Evolutionary conservation across 1,140 invertebrate genomes (phyloP).

Genomic region (Mycetomoellerius zeteki): DNA sequence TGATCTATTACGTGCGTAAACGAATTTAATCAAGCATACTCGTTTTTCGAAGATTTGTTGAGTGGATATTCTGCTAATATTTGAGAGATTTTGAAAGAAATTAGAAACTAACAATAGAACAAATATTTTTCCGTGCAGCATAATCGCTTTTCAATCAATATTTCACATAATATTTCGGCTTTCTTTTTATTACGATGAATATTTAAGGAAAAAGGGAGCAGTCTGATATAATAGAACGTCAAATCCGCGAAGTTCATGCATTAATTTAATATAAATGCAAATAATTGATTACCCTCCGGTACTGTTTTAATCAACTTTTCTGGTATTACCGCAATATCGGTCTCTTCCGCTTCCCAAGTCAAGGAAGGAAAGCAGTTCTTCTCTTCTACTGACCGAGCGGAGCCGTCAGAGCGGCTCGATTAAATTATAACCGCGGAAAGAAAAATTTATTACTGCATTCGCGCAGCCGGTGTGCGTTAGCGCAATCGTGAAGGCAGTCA

Average conservation of each 20-base stretch:
- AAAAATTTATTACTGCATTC: slow-evolving; percentile 47
- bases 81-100: neutral
- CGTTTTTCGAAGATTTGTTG: neutral
- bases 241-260: slow-evolving; percentile 1
- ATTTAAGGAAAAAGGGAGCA: neutral
- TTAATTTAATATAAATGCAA: slow-evolving; percentile 63
- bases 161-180: neutral
- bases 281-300: slow-evolving; percentile 54
- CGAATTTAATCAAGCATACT: neutral
- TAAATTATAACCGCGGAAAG: slow-evolving; percentile 57
- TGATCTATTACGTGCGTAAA: neutral
- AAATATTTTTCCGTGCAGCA: neutral
- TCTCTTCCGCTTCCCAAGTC: slow-evolving; percentile 56
- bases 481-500: neutral
- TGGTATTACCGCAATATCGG: slow-evolving; percentile 18
- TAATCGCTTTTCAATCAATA: neutral
- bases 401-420: slow-evolving; percentile 59
- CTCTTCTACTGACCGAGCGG: slow-evolving; percentile 51
- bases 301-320: slow-evolving; percentile 62
- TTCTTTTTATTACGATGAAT: neutral
- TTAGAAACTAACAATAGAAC: neutral
- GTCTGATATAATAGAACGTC: neutral
- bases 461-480: slow-evolving; percentile 18
- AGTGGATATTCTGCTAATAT: neutral
- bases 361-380: slow-evolving; percentile 60